A percentile compares a stretch with the other conserved stretches of the same genome.
phyloP scores from a whole-genome alignment of 2,113 vertebrate genomes.

The Lagopus leucura region DNA sequence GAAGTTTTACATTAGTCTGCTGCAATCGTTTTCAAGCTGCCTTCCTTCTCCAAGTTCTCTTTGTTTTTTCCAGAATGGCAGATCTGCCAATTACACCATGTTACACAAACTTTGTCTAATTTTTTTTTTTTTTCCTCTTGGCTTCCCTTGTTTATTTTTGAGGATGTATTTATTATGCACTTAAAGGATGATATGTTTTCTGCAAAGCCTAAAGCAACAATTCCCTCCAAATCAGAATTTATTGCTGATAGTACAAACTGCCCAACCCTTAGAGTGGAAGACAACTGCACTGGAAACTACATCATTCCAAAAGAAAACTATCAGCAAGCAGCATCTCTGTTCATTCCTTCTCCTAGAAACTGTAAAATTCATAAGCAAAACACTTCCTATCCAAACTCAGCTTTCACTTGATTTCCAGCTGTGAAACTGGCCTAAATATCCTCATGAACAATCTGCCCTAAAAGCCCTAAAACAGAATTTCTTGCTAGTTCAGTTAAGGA shows the following conservation, averaged over 20 bases:
- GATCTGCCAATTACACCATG: neutral
- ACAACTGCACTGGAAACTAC: neutral
- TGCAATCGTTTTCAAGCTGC: neutral
- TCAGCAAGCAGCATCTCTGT: neutral
- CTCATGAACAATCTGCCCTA: neutral
- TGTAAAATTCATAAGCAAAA: neutral
- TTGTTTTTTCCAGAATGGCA: neutral
- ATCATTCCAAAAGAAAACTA: neutral
- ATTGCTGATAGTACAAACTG: neutral
- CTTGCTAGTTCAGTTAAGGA: neutral
- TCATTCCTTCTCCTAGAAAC: neutral
- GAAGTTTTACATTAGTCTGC: neutral
- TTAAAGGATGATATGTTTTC: fast-evolving
- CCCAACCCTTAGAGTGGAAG: neutral
- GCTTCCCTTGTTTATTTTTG: neutral
- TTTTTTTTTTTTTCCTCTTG: too few relatives aligned
- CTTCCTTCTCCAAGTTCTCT: neutral
- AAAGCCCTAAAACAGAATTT: neutral
- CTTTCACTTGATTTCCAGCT: neutral
- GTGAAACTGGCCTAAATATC: fast-evolving
- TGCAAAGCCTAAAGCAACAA: fast-evolving
- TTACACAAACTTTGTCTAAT: neutral
- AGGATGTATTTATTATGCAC: neutral
- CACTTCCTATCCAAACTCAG: neutral
- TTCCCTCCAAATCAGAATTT: neutral